These are phyloP conservation scores for Oscheius onirici DNA, from an alignment of 2,888 invertebrate genomes.

Conservation along the genomic window DNA sequence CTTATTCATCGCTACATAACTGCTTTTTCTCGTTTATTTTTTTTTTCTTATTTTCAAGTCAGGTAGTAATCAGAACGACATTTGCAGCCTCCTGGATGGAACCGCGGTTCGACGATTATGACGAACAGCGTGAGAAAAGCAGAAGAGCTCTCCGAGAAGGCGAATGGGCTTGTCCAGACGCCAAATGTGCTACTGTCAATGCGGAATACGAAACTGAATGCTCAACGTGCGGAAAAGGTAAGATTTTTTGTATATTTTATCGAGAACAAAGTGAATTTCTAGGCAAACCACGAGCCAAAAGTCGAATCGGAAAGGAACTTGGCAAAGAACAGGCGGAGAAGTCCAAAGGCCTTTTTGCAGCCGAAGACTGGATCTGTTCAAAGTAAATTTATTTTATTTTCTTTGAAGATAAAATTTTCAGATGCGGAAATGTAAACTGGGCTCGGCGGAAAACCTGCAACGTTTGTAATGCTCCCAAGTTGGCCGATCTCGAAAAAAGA, in stretches of 20 bases:
- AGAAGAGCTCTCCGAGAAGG: conserved; percentile 67
- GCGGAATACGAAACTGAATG: conserved; percentile 52
- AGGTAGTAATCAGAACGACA: neutral
- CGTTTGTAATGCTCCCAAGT: conserved; percentile 97
- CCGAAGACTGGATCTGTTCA: conserved; percentile 99
- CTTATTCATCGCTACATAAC: neutral
- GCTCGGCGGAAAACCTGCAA: conserved; percentile 94
- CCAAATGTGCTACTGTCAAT: conserved; percentile 72
- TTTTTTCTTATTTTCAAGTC: neutral
- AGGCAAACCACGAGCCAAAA: conserved; percentile 71
- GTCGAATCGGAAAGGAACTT: conserved; percentile 83
- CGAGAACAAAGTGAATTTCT: conserved; percentile 50
- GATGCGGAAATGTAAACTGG: conserved; percentile 99
- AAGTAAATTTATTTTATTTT: conserved; percentile 76
- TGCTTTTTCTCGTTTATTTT: neutral
- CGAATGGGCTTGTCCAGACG: conserved; percentile 75
- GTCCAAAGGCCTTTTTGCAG: conserved; percentile 85
- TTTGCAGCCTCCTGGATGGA: conserved; percentile 24
- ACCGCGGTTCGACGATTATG: neutral
- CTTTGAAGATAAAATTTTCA: conserved; percentile 54
- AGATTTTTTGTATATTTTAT: conserved; percentile 7
- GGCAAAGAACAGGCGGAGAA: conserved; percentile 98
- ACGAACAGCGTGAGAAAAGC: conserved; percentile 33
- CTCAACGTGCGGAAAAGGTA: conserved; percentile 73
- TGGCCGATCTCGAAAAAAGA: conserved; percentile 72